Base-by-base conservation (phyloP, 2,113 vertebrate species). In the Sterna hirundo region DNA sequence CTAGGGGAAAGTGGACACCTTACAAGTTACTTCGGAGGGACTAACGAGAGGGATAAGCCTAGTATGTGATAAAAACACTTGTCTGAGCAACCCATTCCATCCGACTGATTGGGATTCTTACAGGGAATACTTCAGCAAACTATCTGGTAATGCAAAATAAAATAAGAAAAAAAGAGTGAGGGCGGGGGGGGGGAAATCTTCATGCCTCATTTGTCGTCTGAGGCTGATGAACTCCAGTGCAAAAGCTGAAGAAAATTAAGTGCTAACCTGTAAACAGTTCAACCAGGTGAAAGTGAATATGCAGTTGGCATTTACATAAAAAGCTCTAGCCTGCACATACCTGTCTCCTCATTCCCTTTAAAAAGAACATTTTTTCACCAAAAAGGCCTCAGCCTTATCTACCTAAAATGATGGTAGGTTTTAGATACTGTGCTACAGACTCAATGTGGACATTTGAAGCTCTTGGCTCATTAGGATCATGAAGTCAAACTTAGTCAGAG, bases 271-370 rank as follows among this genome's bases (percentile, higher is more conserved):
- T 58, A 87, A 93, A 88, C 30, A 84, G 30, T 86, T 90, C 58
- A 94, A 77, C 49, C 71, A 85, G 49, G 70, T 25, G 61, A 74
- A 82, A 90, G 49, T 13, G 40, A 85, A 95, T 61, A 80, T 9
- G 52, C 49, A 90, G 57, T 21, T 95, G 84, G 83, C 66, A 91
- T 95, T 93, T 88, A 83, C 44, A 90, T 80, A 49, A 90, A 83
- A 87, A 87, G 46, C 62, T 87, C 65, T 12, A 58, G 72, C n/a
- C 69, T 87, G 42, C 25, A 42, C 13, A 3, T 15, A 65, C 60
- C n/a, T 58, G 13, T 57, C 38, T 80, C 75, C 51, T 57, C 7
- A 1, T 17, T 74, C 22, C 36, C 49, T 76, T 91, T 42, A 60
- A 32, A 78, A 96, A 91, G 29, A 74, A 51, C 6, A 10, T 57